Base-by-base conservation (phyloP, 2,888 invertebrate genomes). In the Conistra vaccinii region DNA sequence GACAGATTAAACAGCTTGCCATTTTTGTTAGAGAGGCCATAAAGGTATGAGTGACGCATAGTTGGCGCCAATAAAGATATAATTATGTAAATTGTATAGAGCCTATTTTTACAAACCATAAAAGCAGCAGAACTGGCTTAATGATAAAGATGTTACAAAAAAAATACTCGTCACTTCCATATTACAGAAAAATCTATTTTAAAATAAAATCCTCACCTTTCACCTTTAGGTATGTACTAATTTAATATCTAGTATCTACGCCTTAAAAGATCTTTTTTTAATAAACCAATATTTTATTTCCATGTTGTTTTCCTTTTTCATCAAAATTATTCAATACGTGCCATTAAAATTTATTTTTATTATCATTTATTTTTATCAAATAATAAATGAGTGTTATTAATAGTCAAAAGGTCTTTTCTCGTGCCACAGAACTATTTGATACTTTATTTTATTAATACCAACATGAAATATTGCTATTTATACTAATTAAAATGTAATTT, bases 51-150 rank as follows among this genome's bases (percentile, higher is more conserved):
- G 57, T 73, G 77, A 77, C 77, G 32, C 74, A 77, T 80, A 57
- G 32, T 42, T 73, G 74, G 74, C 57, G 77, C 62, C 73, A 73
- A 61, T 55, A 42, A 63, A 63, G 5, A 62, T 42, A 42, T 20
- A 58, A 62, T 80, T 73, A 77, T 73, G 73, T 63, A 58, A 80
- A 80, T 77, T 77, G n/a, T 62, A 14, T 5, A 62, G 57, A 57
- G 39, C 55, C 32, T 73, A 73, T 32, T 72, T 61, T 39, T 71
- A 48, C n/a, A 55, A 3, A 48, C 48, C 35, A 26, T 61, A 32
- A 55, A 72, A 48, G n/a, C 29, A 17, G 17, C 42, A 26, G 32
- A 60, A 60, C 42, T 29, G 14, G 32, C 42, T 17, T 29, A 23
- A 23, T 12, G n/a, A 57, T 48, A 29, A 48, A 23, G 23, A 1